Percentiles rank a stretch among this genome's conserved stretches.
Conservation (phyloP, 1,140 invertebrate genomes). For the Druon quercuslanigerum region DNA sequence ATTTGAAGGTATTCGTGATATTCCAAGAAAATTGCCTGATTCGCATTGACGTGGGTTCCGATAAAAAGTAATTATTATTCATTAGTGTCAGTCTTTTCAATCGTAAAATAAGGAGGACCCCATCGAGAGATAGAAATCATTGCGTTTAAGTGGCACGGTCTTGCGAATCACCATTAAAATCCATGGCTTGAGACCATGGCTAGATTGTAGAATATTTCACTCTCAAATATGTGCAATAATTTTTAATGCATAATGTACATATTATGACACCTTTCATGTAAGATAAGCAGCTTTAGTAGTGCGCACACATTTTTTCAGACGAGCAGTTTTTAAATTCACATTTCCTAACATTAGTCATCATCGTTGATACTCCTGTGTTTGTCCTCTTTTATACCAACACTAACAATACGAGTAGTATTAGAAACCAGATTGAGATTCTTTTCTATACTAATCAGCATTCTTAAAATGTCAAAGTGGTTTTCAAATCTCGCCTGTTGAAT, state of each 20-base stretch:
- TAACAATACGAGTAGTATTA: slow-evolving; percentile 18
- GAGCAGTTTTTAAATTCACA: slow-evolving; percentile 32
- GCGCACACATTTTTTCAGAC: slow-evolving; percentile 55
- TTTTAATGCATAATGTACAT: slow-evolving; percentile 13
- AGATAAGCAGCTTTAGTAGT: slow-evolving; percentile 66
- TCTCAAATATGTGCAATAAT: slow-evolving; percentile 44
- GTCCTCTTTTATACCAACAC: slow-evolving; percentile 25
- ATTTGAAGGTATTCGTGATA: neutral
- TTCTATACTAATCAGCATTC: slow-evolving; percentile 4
- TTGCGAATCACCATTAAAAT: slow-evolving; percentile 70
- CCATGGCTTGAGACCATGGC: slow-evolving; percentile 72
- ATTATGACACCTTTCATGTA: slow-evolving; percentile 46
- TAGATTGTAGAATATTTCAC: slow-evolving; percentile 57
- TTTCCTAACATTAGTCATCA: slow-evolving; percentile 21
- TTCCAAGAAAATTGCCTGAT: neutral
- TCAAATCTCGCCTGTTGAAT: neutral
- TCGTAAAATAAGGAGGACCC: slow-evolving; percentile 50
- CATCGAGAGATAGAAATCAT: slow-evolving; percentile 43
- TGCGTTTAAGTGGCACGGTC: slow-evolving; percentile 48
- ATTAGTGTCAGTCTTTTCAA: neutral
- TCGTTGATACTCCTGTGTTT: slow-evolving; percentile 22
- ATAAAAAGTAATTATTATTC: neutral
- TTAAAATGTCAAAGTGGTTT: slow-evolving; percentile 5
- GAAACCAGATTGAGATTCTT: neutral
- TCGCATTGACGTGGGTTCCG: too few species aligned